Percentiles rank a stretch among this genome's conserved stretches.
Conservation (phyloP, 2,888 invertebrate genomes). For the Bibio marci region DNA sequence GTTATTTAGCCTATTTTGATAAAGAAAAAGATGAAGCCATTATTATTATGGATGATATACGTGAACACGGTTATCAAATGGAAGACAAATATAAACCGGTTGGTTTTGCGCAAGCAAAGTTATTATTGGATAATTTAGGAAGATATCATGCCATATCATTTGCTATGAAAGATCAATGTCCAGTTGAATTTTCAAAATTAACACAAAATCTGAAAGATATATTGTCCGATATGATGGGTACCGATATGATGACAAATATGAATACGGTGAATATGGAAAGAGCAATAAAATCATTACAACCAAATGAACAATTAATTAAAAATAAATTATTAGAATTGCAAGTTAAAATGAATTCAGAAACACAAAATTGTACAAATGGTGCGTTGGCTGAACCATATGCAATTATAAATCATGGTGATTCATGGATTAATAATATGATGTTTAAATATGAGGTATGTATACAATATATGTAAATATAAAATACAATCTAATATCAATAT, state of each 20-base stretch:
- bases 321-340: slow-evolving; percentile 4
- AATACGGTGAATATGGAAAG: not conserved
- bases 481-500: too few species aligned
- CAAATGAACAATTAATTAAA: slow-evolving; percentile 5
- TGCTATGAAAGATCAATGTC: slow-evolving; percentile 6
- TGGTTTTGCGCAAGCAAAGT: slow-evolving; percentile 5
- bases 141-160: slow-evolving; percentile 8
- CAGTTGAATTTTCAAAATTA: slow-evolving; percentile 6
- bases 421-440: slow-evolving; percentile 8
- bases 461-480: too few species aligned
- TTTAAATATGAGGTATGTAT: slow-evolving; percentile 7
- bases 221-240: not conserved
- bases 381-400: slow-evolving; percentile 7
- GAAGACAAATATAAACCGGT: slow-evolving; percentile 5
- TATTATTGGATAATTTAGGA: slow-evolving; percentile 5
- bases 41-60: slow-evolving; percentile 8
- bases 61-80: slow-evolving; percentile 5
- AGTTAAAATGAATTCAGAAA: not conserved
- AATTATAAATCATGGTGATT: slow-evolving; percentile 8
- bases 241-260: not conserved
- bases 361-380: not conserved
- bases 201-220: not conserved
- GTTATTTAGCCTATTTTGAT: slow-evolving; percentile 6
- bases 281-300: slow-evolving; percentile 4
- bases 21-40: slow-evolving; percentile 5